These are phyloP conservation scores for Halcyon chelicuti DNA, from an alignment of 2,797 vertebrate genomes.

Conservation along the genomic window DNA sequence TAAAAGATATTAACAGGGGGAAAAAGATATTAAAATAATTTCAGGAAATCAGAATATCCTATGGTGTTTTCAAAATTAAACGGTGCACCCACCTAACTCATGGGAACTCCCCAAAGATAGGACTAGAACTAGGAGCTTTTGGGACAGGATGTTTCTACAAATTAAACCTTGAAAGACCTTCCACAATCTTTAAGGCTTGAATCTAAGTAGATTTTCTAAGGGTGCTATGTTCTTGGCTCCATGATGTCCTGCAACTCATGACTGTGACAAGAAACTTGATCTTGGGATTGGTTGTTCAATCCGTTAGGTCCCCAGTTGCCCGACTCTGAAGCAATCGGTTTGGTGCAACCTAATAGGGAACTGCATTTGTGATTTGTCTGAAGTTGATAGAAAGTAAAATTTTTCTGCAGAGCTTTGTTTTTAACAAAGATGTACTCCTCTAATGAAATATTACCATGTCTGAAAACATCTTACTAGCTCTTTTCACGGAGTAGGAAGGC, in stretches of 20 bases:
- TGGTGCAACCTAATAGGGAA: not conserved
- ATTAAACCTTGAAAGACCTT: not conserved
- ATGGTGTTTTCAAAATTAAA: not conserved
- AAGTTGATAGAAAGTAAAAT: not conserved
- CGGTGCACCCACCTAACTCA: not conserved
- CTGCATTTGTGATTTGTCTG: not conserved
- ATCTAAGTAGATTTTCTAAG: not conserved
- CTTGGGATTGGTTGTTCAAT: not conserved
- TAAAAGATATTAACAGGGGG: not conserved
- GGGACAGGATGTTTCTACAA: not conserved
- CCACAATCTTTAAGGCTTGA: not conserved
- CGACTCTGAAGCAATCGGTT: not conserved
- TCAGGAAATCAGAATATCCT: not conserved
- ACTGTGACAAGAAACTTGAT: slow-evolving; percentile 4
- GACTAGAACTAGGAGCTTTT: not conserved
- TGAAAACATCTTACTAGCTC: not conserved
- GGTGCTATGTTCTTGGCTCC: not conserved
- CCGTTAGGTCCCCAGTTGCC: not conserved
- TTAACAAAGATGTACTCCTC: not conserved
- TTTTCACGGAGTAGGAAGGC: not conserved
- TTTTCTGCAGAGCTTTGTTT: not conserved
- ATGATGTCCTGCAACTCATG: not conserved
- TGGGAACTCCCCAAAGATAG: not conserved
- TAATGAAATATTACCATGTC: not conserved
- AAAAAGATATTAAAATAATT: not conserved